These are phyloP conservation scores for Cyclura pinguis DNA, from an alignment of 2,797 vertebrate species.

Conservation along the genomic window DNA sequence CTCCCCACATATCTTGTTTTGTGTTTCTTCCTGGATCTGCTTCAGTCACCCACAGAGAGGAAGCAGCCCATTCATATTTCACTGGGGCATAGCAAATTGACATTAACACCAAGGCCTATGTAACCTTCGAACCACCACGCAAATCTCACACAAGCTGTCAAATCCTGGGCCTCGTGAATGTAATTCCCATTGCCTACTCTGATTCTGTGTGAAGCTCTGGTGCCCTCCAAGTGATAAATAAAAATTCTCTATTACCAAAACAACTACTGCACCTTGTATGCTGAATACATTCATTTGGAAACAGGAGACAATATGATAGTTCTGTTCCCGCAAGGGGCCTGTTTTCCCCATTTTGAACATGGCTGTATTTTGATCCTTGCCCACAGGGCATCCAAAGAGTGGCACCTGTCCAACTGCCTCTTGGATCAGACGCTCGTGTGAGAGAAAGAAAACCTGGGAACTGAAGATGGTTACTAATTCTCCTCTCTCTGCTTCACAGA, in stretches of 20 bases:
- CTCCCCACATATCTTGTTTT: not conserved
- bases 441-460: slow-evolving; percentile 48
- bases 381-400: not conserved
- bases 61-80: not conserved
- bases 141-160: slow-evolving; percentile 8
- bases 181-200: accelerated
- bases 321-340: slow-evolving; percentile 13
- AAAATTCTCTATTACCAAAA: not conserved
- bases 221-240: accelerated
- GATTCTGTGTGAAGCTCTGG: not conserved
- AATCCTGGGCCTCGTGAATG: not conserved
- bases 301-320: not conserved
- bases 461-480: slow-evolving; percentile 35
- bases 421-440: not conserved
- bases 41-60: not conserved
- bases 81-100: not conserved
- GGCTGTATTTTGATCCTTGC: slow-evolving; percentile 10
- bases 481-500: slow-evolving; percentile 29
- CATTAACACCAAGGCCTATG: not conserved
- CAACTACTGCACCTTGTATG: accelerated
- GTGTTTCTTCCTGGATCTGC: not conserved
- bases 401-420: slow-evolving; percentile 31
- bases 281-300: not conserved
- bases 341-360: slow-evolving; percentile 39
- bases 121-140: not conserved